phyloP scores from a whole-genome alignment of 2,888 invertebrate species.

The Drosophila stalkeri region DNA sequence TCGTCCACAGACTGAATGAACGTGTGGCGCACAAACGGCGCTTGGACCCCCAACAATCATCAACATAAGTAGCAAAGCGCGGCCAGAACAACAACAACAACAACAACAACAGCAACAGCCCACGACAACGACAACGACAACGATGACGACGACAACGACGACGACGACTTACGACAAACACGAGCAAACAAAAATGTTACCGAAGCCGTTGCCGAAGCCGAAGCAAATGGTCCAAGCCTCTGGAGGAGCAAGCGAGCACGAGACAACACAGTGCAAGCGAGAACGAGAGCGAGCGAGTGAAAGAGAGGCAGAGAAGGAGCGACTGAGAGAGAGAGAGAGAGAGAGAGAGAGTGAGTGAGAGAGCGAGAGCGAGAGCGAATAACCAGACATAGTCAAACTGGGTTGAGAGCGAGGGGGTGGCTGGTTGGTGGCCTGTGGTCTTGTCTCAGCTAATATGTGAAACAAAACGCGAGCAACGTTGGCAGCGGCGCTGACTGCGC shows the following conservation, averaged over 20 bases:
- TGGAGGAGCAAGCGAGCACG: slow-evolving; percentile 68
- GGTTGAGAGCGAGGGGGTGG: slow-evolving; percentile 43
- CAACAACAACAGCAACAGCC: slow-evolving; percentile 48
- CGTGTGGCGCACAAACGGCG: slow-evolving; percentile 81
- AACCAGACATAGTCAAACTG: slow-evolving; percentile 58
- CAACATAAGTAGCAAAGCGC: slow-evolving; percentile 73
- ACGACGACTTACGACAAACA: slow-evolving; percentile 75
- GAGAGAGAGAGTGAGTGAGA: slow-evolving; percentile 34
- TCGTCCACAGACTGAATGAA: slow-evolving; percentile 84
- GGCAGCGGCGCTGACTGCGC: slow-evolving; percentile 73
- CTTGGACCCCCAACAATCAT: slow-evolving; percentile 81
- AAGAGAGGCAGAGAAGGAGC: slow-evolving; percentile 52
- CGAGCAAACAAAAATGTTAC: slow-evolving; percentile 73
- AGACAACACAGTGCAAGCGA: slow-evolving; percentile 39
- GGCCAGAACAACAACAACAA: slow-evolving; percentile 59
- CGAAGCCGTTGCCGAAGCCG: slow-evolving; percentile 67
- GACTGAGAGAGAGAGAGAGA: slow-evolving; percentile 49
- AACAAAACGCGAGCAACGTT: slow-evolving; percentile 66
- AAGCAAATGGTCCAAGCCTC: slow-evolving; percentile 57
- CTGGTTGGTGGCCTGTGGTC: slow-evolving; percentile 58
- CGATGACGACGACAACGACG: slow-evolving; percentile 44
- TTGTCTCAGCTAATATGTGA: slow-evolving; percentile 68
- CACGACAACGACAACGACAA: slow-evolving; percentile 47
- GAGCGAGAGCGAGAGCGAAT: slow-evolving; percentile 57
- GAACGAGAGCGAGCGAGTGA: slow-evolving; percentile 36